Evolutionary conservation across 2,888 invertebrate genomes (phyloP).

Genomic region (Anarsia innoxiella): DNA sequence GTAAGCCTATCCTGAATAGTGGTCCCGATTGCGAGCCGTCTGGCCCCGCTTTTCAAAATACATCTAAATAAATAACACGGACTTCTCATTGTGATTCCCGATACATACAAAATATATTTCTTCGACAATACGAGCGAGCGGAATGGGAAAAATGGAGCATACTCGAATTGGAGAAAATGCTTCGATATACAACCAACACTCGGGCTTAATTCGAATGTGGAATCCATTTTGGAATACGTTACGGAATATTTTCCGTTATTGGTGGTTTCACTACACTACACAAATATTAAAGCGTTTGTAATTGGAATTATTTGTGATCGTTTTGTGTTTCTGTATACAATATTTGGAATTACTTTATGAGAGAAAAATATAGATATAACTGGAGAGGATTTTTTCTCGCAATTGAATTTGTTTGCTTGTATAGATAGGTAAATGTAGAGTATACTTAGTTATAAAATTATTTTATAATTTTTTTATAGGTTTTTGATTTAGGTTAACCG

Average conservation of each 20-base stretch:
- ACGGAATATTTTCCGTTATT: conserved; percentile 7
- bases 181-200: conserved; percentile 44
- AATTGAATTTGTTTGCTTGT: no score
- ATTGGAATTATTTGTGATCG: no score
- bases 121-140: conserved; percentile 44
- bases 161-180: conserved; percentile 50
- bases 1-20: conserved; percentile 35
- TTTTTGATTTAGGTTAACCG: no score
- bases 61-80: conserved; percentile 68
- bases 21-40: conserved; percentile 52
- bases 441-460: no score
- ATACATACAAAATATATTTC: conserved; percentile 62
- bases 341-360: no score
- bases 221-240: conserved; percentile 33
- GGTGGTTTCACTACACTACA: conserved; percentile 6
- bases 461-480: no score
- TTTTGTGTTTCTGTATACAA: no score
- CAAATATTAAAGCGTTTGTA: no score
- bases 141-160: conserved; percentile 53
- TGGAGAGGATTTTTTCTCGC: no score
- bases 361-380: no score
- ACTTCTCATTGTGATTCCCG: conserved; percentile 55
- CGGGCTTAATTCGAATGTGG: conserved; percentile 37
- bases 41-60: conserved; percentile 50
- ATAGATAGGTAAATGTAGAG: no score